These are phyloP conservation scores for Pediacus dermestoides DNA, from an alignment of 2,888 invertebrate species.

Conservation along the genomic window DNA sequence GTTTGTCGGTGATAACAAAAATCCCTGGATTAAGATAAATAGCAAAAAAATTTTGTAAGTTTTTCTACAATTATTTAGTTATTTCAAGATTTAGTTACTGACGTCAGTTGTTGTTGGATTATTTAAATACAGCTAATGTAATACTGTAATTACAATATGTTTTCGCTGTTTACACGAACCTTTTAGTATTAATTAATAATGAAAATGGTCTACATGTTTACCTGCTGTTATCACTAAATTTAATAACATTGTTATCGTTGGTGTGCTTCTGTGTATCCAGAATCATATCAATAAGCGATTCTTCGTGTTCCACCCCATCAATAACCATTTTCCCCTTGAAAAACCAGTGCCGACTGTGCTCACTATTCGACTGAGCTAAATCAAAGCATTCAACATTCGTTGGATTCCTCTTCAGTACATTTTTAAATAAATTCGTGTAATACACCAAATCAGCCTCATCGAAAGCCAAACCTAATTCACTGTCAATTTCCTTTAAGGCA, in stretches of 20 bases:
- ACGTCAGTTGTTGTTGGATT: too few species aligned
- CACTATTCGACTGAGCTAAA: constrained; percentile 96
- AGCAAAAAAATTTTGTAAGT: too few species aligned
- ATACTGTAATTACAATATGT: too few species aligned
- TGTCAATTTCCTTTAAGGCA: constrained; percentile 73
- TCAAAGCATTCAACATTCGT: constrained; percentile 98
- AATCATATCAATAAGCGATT: constrained; percentile 89
- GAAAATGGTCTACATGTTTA: constrained; percentile 39
- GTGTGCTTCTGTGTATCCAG: constrained; percentile 81
- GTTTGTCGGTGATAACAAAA: too few species aligned
- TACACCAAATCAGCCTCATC: constrained; percentile 90
- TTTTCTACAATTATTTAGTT: too few species aligned
- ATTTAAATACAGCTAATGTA: too few species aligned
- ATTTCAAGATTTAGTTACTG: too few species aligned
- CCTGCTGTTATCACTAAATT: constrained; percentile 97
- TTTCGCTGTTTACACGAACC: too few species aligned
- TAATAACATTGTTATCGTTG: constrained; percentile 92
- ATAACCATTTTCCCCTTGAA: constrained; percentile 88
- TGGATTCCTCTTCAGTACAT: constrained; percentile 83
- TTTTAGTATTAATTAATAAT: neutral
- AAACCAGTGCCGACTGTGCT: constrained; percentile 99
- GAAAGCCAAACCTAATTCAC: constrained; percentile 74
- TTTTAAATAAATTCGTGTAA: constrained; percentile 81
- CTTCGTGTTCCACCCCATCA: constrained; percentile 72
- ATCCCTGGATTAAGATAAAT: too few species aligned